Evolutionary conservation across 2,797 vertebrate species (phyloP).

Genomic region (Crocidura indochinensis): DNA sequence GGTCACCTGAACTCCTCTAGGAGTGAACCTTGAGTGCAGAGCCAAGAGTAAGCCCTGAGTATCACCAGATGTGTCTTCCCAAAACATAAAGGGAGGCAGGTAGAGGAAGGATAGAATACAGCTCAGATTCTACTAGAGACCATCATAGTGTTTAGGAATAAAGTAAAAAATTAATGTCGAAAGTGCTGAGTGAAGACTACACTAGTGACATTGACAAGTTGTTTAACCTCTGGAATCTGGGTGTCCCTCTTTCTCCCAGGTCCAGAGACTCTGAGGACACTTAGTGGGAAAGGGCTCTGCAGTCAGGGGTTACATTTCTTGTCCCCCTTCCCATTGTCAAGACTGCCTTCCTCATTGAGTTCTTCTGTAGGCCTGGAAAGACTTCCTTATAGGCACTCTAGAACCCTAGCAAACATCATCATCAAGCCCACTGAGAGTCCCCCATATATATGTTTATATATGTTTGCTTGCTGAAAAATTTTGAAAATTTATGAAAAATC

Average conservation of each 20-base stretch:
- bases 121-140: background rate
- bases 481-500: background rate
- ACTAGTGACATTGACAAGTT: background rate
- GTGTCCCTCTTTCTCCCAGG: background rate
- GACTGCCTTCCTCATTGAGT: too few relatives aligned
- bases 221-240: background rate
- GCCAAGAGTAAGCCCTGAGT: too few relatives aligned
- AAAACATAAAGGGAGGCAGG: background rate
- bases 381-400: background rate
- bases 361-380: background rate
- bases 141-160: background rate
- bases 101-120: background rate
- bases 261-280: too few relatives aligned
- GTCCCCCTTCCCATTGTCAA: rapidly evolving
- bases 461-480: background rate
- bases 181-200: background rate
- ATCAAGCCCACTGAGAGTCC: background rate
- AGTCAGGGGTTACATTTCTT: background rate
- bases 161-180: background rate
- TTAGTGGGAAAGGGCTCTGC: background rate
- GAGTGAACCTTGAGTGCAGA: too few relatives aligned
- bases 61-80: too few relatives aligned
- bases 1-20: too few relatives aligned
- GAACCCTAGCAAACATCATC: background rate
- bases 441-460: background rate